Evolutionary conservation across 2,113 vertebrate species (phyloP).

Genomic region (Thamnaconus septentrionalis): DNA sequence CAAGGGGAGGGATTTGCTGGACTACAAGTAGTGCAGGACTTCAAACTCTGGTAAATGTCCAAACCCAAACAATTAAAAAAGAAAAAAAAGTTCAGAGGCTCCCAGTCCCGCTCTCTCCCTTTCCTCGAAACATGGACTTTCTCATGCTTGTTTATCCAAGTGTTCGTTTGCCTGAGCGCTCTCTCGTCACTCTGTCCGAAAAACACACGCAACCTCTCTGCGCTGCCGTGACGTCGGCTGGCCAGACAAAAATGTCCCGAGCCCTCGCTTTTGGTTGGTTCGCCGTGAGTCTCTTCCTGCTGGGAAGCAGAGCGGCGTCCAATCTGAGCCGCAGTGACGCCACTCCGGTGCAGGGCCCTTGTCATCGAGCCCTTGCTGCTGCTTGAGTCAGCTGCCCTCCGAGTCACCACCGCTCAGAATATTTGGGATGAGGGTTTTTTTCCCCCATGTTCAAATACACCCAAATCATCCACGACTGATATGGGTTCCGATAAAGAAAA

Average conservation of each 20-base stretch:
- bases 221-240: constrained; percentile 48
- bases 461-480: neutral
- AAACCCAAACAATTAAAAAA: constrained; percentile 40
- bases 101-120: constrained; percentile 11
- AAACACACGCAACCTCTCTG: constrained; percentile 14
- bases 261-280: neutral
- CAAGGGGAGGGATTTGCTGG: too few species aligned
- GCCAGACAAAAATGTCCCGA: neutral
- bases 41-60: constrained; percentile 22
- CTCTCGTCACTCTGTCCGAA: constrained; percentile 18
- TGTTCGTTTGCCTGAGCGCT: constrained; percentile 36
- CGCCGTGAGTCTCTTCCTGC: constrained; percentile 11
- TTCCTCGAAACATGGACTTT: constrained; percentile 25
- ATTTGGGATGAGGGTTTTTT: neutral
- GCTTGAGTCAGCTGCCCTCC: constrained; percentile 8
- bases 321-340: constrained; percentile 10
- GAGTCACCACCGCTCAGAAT: neutral
- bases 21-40: constrained; percentile 10
- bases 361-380: neutral
- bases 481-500: too few species aligned
- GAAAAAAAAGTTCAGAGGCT: constrained; percentile 25
- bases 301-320: neutral
- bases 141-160: constrained; percentile 58
- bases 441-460: neutral
- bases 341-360: neutral